Percentiles rank a stretch among this genome's conserved stretches.
phyloP scores from a whole-genome alignment of 2,113 vertebrate genomes.

The Bambusicola thoracicus region DNA sequence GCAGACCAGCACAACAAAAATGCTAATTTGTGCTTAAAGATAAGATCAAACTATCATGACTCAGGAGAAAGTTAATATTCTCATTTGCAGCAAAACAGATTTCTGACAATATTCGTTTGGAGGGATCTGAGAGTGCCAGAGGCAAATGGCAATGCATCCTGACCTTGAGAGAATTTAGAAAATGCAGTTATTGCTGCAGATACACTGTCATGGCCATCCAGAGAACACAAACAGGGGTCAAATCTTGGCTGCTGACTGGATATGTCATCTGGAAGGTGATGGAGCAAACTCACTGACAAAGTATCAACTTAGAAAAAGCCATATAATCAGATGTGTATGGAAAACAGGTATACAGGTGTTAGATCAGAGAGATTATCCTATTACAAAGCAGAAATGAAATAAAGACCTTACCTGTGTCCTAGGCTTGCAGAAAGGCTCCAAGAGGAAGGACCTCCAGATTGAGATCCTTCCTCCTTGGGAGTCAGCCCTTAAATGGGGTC shows the following conservation, averaged over 20 bases:
- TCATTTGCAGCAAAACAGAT: not conserved
- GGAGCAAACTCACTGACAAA: not conserved
- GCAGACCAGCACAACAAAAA: not conserved
- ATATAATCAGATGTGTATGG: not conserved
- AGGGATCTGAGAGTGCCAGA: not conserved
- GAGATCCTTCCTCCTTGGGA: too few relatives aligned
- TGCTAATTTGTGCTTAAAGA: not conserved
- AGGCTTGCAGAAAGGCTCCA: too few relatives aligned
- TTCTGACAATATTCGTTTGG: not conserved
- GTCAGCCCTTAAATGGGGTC: too few relatives aligned
- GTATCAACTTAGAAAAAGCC: not conserved
- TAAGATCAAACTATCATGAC: not conserved
- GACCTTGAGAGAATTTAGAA: not conserved
- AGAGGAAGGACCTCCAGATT: too few relatives aligned
- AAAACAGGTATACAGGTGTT: too few relatives aligned
- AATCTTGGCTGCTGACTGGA: not conserved
- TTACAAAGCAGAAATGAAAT: too few relatives aligned
- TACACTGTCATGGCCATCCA: not conserved
- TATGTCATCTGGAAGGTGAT: not conserved
- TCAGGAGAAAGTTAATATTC: not conserved
- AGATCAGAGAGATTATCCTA: too few relatives aligned
- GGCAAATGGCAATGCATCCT: not conserved
- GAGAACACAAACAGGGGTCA: not conserved
- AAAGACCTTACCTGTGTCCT: too few relatives aligned
- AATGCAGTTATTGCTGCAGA: not conserved